Base-by-base conservation (phyloP, 2,888 invertebrate genomes). In the Alentia gelatinosa region DNA sequence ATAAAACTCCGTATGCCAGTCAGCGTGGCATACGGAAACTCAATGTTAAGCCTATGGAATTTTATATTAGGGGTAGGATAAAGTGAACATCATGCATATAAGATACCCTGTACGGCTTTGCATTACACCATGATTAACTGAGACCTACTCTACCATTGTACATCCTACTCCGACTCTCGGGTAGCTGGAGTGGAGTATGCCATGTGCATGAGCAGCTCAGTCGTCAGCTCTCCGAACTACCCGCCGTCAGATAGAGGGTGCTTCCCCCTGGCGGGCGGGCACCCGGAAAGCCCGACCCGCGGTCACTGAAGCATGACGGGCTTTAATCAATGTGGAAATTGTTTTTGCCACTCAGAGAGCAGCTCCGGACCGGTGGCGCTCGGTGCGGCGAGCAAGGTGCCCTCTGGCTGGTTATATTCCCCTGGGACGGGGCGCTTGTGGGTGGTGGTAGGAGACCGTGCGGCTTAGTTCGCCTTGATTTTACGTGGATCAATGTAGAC, bases 301-400 rank as follows among this genome's bases (percentile, higher is more conserved):
- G 68, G 68, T 4, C 68, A 68, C 30, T 30, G 30, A 68, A 30
- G 68, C 30, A 30, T 68, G 68, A 68, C 33, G 12, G 26, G 68
- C 68, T 68, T 68, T 68, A 68, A 68, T 68, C 68, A 68, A 68
- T 68, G 68, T 68, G 68, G 68, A 68, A 68, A 68, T 68, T 68
- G 68, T 68, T 68, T 68, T 30, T 68, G 56, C 68, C 68, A 68
- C 26, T 68, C 68, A 68, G 68, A n/a, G 68, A 30, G 68, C 68
- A 68, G 68, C 68, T 68, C 68, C n/a, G 56, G 56, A n/a, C n/a
- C n/a, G n/a, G n/a, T n/a, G n/a, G 56, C 12, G 56, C n/a, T 56
- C 56, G n/a, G 56, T 9, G 56, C 23, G 56, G n/a, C 5, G 56
- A 56, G 56, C 56, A 56, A n/a, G n/a, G n/a, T n/a, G 56, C 56